These are phyloP conservation scores for Edolisoma coerulescens DNA, from an alignment of 2,113 vertebrate genomes.

Conservation along the genomic window DNA sequence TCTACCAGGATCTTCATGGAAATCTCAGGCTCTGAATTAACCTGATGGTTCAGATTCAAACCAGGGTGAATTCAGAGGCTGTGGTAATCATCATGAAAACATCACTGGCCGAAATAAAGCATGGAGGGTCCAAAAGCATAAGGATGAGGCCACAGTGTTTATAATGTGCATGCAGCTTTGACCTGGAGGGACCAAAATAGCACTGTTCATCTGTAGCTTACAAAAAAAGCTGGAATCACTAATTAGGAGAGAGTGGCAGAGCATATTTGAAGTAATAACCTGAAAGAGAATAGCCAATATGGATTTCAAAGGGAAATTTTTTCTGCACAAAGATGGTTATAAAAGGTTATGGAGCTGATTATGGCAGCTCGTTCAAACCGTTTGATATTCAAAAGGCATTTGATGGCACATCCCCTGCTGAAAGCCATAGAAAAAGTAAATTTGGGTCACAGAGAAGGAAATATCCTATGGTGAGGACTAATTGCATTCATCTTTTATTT, in stretches of 20 bases:
- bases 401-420: constrained; percentile 26
- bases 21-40: background rate
- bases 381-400: constrained; percentile 41
- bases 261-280: constrained; percentile 2
- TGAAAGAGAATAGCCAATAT: constrained; percentile 24
- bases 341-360: constrained; percentile 20
- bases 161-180: background rate
- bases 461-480: constrained; percentile 46
- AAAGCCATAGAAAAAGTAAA: constrained; percentile 27
- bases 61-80: background rate
- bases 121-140: background rate
- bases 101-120: background rate
- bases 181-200: background rate
- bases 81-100: background rate
- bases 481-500: constrained; percentile 62
- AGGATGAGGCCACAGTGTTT: background rate
- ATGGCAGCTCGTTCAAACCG: background rate
- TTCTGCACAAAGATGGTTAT: background rate
- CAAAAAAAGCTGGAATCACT: background rate
- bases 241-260: background rate
- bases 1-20: background rate
- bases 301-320: constrained; percentile 6
- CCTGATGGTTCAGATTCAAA: background rate
- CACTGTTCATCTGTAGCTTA: background rate
- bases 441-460: constrained; percentile 32